phyloP scores from a whole-genome alignment of 1,140 invertebrate genomes.

The Drosophila simulans region DNA sequence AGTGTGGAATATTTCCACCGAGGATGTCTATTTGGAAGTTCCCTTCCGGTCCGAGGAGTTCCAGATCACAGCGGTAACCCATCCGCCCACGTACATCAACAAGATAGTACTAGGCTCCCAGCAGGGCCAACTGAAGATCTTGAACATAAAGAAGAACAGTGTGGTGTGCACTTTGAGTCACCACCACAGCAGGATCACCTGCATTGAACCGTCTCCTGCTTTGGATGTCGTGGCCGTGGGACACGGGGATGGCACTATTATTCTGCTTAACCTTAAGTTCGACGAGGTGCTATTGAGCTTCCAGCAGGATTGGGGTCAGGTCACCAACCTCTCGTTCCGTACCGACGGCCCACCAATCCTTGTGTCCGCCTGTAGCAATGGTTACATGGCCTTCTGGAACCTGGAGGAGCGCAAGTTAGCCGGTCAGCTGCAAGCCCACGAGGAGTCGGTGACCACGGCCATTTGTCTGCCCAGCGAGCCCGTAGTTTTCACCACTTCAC shows the following conservation, averaged over 20 bases:
- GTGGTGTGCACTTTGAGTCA: conserved; percentile 93
- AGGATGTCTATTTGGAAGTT: conserved; percentile 88
- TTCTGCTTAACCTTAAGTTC: conserved; percentile 94
- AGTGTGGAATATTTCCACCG: conserved; percentile 94
- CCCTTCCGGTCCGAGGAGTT: conserved; percentile 91
- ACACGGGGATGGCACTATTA: conserved; percentile 91
- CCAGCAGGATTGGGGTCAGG: conserved; percentile 96
- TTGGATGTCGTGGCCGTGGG: conserved; percentile 96
- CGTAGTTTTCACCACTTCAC: conserved; percentile 94
- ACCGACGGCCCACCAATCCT: conserved; percentile 94
- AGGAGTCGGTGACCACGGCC: conserved; percentile 90
- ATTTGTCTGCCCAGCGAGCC: conserved; percentile 94
- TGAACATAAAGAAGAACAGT: conserved; percentile 94
- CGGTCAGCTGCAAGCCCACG: conserved; percentile 88
- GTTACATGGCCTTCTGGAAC: conserved; percentile 97
- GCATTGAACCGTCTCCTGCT: conserved; percentile 93
- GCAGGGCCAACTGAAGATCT: conserved; percentile 94
- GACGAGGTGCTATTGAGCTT: conserved; percentile 95
- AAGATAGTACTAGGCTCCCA: conserved; percentile 96
- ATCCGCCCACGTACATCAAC: conserved; percentile 97
- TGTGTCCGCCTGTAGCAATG: conserved; percentile 91
- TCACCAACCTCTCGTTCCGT: conserved; percentile 93
- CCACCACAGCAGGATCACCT: conserved; percentile 89
- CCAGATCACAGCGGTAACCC: conserved; percentile 91
- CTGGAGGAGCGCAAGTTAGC: conserved; percentile 92